A percentile compares a stretch with the other conserved stretches of the same genome.
phyloP scores from a whole-genome alignment of 2,113 vertebrate genomes.

The Noturus placidus region DNA sequence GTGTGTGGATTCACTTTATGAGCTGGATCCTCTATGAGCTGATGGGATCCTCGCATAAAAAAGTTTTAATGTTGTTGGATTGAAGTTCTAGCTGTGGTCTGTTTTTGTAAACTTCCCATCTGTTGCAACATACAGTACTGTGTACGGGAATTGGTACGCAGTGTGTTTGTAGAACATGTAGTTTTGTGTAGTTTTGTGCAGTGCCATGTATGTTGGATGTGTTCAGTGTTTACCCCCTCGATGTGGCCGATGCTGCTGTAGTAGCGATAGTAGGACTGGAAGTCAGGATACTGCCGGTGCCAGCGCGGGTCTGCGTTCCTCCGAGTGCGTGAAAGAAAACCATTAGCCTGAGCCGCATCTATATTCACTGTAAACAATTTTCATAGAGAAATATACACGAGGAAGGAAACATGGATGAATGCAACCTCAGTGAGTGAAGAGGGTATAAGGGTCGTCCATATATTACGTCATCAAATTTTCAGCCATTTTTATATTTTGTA shows the following conservation, averaged over 20 bases:
- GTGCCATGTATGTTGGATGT: background rate
- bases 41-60: background rate
- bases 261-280: constrained; percentile 79
- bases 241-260: constrained; percentile 81
- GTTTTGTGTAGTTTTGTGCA: background rate
- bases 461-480: too few relatives aligned
- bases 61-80: background rate
- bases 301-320: constrained; percentile 68
- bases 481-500: too few relatives aligned
- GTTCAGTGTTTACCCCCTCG: constrained; percentile 68
- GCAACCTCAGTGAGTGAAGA: too few relatives aligned
- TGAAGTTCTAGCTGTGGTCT: background rate
- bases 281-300: constrained; percentile 74
- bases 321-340: constrained; percentile 70
- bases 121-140: background rate
- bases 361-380: constrained; percentile 63
- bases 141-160: background rate
- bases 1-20: background rate
- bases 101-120: background rate
- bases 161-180: background rate
- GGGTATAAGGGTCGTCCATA: too few relatives aligned
- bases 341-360: constrained; percentile 62
- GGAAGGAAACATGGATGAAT: background rate
- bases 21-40: background rate
- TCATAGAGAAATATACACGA: constrained; percentile 41